Evolutionary conservation across 2,888 invertebrate species (phyloP).

Genomic region (Pseudeuparius sepicola): DNA sequence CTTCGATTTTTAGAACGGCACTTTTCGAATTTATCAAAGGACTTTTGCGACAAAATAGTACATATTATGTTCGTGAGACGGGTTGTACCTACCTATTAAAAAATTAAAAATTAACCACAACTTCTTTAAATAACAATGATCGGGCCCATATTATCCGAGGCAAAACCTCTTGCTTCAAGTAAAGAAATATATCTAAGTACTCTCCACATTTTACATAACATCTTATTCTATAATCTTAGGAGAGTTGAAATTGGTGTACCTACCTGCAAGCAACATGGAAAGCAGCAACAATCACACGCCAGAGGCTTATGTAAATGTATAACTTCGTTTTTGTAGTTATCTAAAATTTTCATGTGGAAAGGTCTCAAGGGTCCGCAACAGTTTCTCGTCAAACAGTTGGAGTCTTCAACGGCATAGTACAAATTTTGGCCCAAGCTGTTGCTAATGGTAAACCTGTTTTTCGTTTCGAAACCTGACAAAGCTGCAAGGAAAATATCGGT

Average conservation of each 20-base stretch:
- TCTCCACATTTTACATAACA: too few relatives aligned
- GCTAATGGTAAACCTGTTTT: conserved; percentile 79
- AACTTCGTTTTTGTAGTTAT: conserved; percentile 73
- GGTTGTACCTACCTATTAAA: too few relatives aligned
- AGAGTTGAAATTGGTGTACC: too few relatives aligned
- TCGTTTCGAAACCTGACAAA: conserved; percentile 77
- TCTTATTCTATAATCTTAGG: too few relatives aligned
- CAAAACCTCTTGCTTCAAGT: too few relatives aligned
- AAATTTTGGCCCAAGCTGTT: conserved; percentile 71
- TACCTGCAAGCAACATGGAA: conserved; percentile 75
- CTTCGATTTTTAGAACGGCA: too few relatives aligned
- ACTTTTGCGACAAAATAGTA: too few relatives aligned
- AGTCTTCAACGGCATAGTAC: conserved; percentile 74
- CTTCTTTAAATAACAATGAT: too few relatives aligned
- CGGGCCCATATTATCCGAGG: too few relatives aligned
- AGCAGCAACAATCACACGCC: conserved; percentile 74
- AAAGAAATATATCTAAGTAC: conserved; percentile 1
- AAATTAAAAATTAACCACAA: too few relatives aligned
- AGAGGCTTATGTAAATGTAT: conserved; percentile 75
- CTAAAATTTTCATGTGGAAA: conserved; percentile 80
- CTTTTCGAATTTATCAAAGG: too few relatives aligned
- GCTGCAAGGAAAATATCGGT: conserved; percentile 42
- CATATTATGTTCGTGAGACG: too few relatives aligned
- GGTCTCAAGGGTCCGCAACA: conserved; percentile 74
- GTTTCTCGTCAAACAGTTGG: conserved; percentile 73